phyloP scores from a whole-genome alignment of 2,797 vertebrate genomes.

The Pipistrellus pipistrellus region DNA sequence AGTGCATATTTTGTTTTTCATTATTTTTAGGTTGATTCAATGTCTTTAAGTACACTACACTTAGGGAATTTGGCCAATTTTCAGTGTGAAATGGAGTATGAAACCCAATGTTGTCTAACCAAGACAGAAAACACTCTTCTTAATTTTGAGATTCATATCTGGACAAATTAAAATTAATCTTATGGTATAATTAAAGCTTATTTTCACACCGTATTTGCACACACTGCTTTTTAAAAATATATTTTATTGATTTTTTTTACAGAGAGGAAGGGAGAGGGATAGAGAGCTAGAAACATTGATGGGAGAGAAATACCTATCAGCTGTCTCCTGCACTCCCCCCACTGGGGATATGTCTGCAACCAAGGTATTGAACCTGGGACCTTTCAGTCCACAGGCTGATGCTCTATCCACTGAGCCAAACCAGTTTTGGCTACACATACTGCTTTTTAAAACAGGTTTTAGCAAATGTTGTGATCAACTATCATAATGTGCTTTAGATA shows the following conservation, averaged over 20 bases:
- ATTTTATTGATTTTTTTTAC: too few species aligned
- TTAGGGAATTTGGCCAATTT: not conserved
- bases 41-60: not conserved
- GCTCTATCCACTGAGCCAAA: too few species aligned
- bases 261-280: too few species aligned
- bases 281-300: too few species aligned
- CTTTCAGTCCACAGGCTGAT: too few species aligned
- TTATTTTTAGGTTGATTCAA: not conserved
- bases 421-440: not conserved
- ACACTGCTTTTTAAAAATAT: not conserved
- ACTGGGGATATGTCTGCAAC: too few species aligned
- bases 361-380: too few species aligned
- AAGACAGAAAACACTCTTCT: not conserved
- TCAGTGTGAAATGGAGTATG: not conserved
- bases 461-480: not conserved
- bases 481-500: not conserved
- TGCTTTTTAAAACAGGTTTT: not conserved
- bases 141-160: not conserved
- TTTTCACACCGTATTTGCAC: not conserved
- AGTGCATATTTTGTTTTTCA: not conserved
- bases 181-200: not conserved
- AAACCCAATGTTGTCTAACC: not conserved
- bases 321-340: too few species aligned
- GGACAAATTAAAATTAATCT: not conserved
- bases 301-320: too few species aligned